Evolutionary conservation across 2,888 invertebrate species (phyloP), one percentile per base, ranked within the genome.

Genomic region (Chrysotoxum bicinctum): DNA sequence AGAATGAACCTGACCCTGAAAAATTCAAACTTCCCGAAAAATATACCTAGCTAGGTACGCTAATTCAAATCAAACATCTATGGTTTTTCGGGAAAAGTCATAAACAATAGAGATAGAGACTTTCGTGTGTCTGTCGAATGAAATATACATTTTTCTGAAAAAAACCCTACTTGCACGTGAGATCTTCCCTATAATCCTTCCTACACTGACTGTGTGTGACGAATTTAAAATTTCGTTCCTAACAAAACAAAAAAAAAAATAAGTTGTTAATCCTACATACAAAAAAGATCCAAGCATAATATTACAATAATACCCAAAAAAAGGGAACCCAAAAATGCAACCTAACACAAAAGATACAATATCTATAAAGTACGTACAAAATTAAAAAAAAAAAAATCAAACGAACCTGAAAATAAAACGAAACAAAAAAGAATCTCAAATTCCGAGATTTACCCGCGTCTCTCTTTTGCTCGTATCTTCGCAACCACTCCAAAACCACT

Each of bases 131-230:
- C 48, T 43, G 16, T 23, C 21, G 23, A 50, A 68, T 48, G 37
- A 14, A 37, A 37, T 37, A 35, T 26, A 58, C 32, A 54, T 58
- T 60, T 37, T 64, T 26, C 35, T 12, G 8, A 62, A 78, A 73
- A 64, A 68, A 78, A 69, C 52, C 40, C 56, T 37, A 83, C 78
- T 78, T 79, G 84, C 32, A 8, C 30, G 45, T 54, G 37, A 56
- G 73, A 77, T 69, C 73, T 84, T 81, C 85, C 85, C 40, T 73
- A 40, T 54, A 85, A 85, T 85, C 85, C 85, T 85, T 80, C 85
- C 85, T 81, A 32, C 1, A 12, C 7, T 16, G 75, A 45, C 80
- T 72, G 32, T 73, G 80, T 80, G 85, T 81, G 85, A 81, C 85
- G 85, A 85, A 85, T 85, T 40, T 69, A 16, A 85, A 85, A 85